Evolutionary conservation across 1,140 invertebrate species (phyloP).

Genomic region (Frieseomelitta varia): DNA sequence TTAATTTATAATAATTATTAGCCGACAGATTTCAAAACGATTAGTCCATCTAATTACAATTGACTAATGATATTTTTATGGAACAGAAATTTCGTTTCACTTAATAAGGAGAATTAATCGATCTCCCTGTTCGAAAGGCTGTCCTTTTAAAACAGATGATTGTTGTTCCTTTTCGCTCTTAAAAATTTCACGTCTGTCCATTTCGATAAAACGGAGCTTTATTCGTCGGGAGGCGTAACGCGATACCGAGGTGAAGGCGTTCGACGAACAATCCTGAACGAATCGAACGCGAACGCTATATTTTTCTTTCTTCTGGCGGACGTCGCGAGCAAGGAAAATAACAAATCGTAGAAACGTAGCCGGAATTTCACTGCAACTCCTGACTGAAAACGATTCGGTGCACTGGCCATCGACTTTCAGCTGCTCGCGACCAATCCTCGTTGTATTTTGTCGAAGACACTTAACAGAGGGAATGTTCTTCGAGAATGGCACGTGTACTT

Average conservation of each 20-base stretch:
- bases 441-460: neutral
- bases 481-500: neutral
- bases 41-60: too few relatives aligned
- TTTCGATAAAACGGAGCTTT: neutral
- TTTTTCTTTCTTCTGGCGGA: neutral
- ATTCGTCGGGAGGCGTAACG: neutral
- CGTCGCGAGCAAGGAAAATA: neutral
- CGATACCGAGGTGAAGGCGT: neutral
- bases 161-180: neutral
- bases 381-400: neutral
- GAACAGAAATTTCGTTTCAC: too few relatives aligned
- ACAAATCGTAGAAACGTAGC: neutral
- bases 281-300: too few relatives aligned
- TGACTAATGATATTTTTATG: too few relatives aligned
- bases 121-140: neutral
- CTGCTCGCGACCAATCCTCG: conserved; percentile 2
- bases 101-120: neutral
- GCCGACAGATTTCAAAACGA: too few relatives aligned
- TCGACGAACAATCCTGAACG: neutral
- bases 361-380: neutral
- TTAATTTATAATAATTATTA: too few relatives aligned
- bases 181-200: neutral
- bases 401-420: neutral
- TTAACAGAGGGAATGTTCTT: neutral
- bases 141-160: neutral